Base-by-base conservation (phyloP, 2,797 vertebrate genomes). In the Oreochromis grahami region DNA sequence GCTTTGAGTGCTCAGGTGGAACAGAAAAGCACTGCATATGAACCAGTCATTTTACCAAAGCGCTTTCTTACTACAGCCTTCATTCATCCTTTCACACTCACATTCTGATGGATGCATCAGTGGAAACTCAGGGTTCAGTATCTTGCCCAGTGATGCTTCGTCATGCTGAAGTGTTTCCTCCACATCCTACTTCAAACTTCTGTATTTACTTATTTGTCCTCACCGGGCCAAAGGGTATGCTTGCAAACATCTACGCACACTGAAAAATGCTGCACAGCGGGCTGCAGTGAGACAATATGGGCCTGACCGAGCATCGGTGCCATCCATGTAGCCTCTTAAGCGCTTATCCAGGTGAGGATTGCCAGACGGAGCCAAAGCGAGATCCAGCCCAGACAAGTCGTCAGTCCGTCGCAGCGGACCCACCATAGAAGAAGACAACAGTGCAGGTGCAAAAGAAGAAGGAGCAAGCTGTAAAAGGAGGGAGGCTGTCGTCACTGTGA, bases 401-500 rank as follows among this genome's bases (percentile, higher is more conserved):
- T 12, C n/a, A 41, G 36, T 68, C 36, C 2, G 1, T 15, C 2
- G 1, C 36, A 1, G 12, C 26, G 26, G 26, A 26, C 26, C 4
- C 29, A 51, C n/a, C 32, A 32, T 13, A 34, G 17, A 21, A 26
- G 14, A 21, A 74, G 58, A 43, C 13, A 19, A 53, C 13, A 19
- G 77, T 43, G 76, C 83, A 87, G 86, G 86, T 84, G 84, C 14
- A 48, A 74, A 10, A 45, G 76, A 38, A 13, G 17, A 21, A 3
- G 36, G 34, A 21, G 58, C 3, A 45, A 2, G 68, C 45, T 32
- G 41, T 48, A 48, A 48, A 48, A 7, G 41, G 56, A 26, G 87
- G 68, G 80, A 76, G 79, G 15, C 85, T 88, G 90, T 90, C 83
- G 77, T 88, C 91, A 8, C 78, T n/a, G 72, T 51, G 76, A 34